Evolutionary conservation across 2,888 invertebrate species (phyloP).

Genomic region (Stictocephala bisonia): DNA sequence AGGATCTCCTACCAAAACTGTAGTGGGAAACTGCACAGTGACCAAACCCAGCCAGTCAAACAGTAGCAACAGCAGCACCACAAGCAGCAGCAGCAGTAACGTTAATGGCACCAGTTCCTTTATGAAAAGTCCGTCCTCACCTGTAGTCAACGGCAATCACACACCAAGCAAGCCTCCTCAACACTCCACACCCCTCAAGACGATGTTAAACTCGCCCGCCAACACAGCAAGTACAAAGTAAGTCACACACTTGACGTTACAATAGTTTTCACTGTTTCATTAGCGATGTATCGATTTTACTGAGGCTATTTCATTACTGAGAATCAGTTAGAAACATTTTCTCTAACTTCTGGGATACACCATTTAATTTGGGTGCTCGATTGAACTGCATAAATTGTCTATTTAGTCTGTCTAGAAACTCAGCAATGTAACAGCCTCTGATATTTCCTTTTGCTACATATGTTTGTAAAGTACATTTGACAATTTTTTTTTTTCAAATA

Average conservation of each 20-base stretch:
- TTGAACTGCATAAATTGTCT: no score
- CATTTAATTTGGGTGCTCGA: no score
- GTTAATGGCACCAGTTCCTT: conserved; percentile 6
- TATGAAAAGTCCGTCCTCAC: background rate
- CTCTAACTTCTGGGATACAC: no score
- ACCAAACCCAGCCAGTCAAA: conserved; percentile 31
- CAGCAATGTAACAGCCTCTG: conserved; percentile 17
- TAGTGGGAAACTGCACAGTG: conserved; percentile 10
- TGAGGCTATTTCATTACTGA: conserved; percentile 29
- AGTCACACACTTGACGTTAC: no score
- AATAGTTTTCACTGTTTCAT: no score
- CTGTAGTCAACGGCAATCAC: background rate
- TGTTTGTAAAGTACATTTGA: conserved; percentile 33
- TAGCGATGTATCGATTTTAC: no score
- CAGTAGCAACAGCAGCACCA: background rate
- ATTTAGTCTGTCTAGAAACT: no score
- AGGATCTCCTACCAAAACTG: conserved; percentile 22
- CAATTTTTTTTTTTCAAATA: conserved; percentile 17
- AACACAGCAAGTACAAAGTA: conserved; percentile 13
- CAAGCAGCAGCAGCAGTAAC: conserved; percentile 11
- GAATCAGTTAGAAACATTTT: no score
- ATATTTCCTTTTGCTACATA: conserved; percentile 39
- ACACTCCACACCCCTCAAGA: conserved; percentile 11
- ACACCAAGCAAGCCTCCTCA: background rate
- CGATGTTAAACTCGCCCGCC: background rate